These are phyloP conservation scores for Drosophila quadrilineata DNA, from an alignment of 1,140 invertebrate genomes.

Conservation along the genomic window DNA sequence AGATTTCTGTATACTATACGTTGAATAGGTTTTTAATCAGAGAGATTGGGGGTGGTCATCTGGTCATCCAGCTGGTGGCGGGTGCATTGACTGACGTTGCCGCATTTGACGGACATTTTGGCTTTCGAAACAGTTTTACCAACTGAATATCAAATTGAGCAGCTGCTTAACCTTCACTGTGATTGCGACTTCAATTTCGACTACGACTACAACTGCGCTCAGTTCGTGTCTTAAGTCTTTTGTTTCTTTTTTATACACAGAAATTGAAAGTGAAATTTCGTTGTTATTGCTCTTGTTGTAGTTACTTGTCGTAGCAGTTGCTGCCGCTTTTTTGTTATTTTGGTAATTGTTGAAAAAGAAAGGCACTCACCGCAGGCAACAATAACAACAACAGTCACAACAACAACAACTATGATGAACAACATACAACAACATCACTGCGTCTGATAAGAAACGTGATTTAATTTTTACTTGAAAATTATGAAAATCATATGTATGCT, in stretches of 20 bases:
- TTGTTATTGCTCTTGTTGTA: constrained; percentile 45
- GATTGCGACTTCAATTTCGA: not conserved
- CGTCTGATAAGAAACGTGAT: constrained; percentile 77
- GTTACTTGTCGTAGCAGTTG: constrained; percentile 34
- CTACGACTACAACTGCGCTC: not conserved
- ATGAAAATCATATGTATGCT: constrained; percentile 67
- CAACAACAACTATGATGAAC: constrained; percentile 8
- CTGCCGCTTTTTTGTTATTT: constrained; percentile 47
- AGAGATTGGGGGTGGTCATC: too few species aligned
- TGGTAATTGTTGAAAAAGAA: constrained; percentile 75
- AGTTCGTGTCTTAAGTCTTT: constrained; percentile 74
- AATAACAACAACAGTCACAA: constrained; percentile 10
- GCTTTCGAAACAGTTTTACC: constrained; percentile 70
- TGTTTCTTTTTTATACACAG: constrained; percentile 61
- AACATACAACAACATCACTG: too few species aligned
- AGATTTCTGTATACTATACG: too few species aligned
- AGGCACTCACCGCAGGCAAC: constrained; percentile 55
- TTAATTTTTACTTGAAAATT: constrained; percentile 73
- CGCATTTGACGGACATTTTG: constrained; percentile 34
- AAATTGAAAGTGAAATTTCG: constrained; percentile 75
- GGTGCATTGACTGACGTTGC: constrained; percentile 58
- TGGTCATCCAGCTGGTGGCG: constrained; percentile 1
- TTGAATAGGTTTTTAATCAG: too few species aligned
- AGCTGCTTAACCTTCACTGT: constrained; percentile 68
- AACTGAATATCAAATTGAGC: constrained; percentile 71